These are phyloP conservation scores for Axinella damicornis DNA, from an alignment of 37 sponge, comb jelly and placozoan genomes.

Conservation along the genomic window DNA sequence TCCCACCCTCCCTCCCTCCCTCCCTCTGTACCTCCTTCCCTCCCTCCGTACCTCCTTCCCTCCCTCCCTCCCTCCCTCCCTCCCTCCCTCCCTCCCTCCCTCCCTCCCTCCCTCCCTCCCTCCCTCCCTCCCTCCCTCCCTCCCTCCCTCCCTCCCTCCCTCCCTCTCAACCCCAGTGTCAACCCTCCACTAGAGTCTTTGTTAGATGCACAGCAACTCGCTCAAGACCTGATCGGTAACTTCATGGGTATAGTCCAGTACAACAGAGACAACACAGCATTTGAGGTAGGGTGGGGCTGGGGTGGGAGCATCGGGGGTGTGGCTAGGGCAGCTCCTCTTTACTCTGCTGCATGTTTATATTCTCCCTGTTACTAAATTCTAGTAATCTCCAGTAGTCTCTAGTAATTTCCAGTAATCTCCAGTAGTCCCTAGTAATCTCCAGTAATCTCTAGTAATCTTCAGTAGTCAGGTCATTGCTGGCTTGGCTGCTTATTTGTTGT, in stretches of 20 bases:
- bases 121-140: not conserved
- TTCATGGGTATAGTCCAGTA: slow-evolving; percentile 90
- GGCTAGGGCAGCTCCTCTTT: no score
- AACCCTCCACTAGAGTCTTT: slow-evolving; percentile 48
- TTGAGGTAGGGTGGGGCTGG: slow-evolving; percentile 64
- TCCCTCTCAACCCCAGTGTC: slow-evolving; percentile 11
- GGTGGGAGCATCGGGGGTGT: no score
- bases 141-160: slow-evolving; percentile 17
- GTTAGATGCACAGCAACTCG: slow-evolving; percentile 52
- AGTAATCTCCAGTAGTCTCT: no score
- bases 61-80: slow-evolving; percentile 20
- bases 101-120: not conserved
- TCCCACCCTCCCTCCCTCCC: slow-evolving; percentile 19
- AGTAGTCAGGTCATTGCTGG: not conserved
- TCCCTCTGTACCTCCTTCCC: no score
- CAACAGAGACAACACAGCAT: slow-evolving; percentile 85
- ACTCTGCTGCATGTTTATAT: no score
- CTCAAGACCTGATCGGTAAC: slow-evolving; percentile 64
- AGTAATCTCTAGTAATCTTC: not conserved
- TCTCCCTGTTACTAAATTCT: no score
- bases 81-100: no score
- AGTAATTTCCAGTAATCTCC: no score
- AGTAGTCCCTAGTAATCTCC: no score
- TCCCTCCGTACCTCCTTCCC: not conserved
- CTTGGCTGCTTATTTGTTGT: not conserved